A percentile compares a stretch with the other conserved stretches of the same genome.
Evolutionary conservation across 2,113 vertebrate species (phyloP).

Genomic region (Neopipo cinnamomea): DNA sequence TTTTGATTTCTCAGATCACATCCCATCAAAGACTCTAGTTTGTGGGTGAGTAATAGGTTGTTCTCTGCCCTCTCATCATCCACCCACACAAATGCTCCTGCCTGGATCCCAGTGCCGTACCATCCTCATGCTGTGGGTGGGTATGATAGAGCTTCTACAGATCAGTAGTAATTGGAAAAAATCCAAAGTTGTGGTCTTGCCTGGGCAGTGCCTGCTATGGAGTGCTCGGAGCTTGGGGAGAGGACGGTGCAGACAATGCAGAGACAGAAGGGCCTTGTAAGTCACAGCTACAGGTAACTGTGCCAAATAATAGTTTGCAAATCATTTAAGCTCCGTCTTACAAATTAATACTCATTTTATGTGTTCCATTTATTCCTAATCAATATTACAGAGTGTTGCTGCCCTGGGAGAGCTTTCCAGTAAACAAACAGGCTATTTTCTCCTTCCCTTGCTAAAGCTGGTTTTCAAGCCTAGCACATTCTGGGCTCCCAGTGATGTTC

Average conservation of each 20-base stretch:
- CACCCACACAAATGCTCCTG: slow-evolving; percentile 12
- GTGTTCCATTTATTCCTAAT: background rate
- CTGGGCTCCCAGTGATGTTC: background rate
- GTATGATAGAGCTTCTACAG: background rate
- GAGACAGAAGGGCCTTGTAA: background rate
- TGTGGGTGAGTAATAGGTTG: slow-evolving; percentile 14
- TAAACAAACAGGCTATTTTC: slow-evolving; percentile 11
- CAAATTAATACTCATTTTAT: background rate
- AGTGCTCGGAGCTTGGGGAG: background rate
- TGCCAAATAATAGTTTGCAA: background rate
- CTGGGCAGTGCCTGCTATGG: background rate
- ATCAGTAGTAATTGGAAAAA: background rate
- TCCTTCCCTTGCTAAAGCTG: background rate
- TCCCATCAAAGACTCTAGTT: background rate
- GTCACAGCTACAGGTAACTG: background rate
- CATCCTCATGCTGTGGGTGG: background rate
- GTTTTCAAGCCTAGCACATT: background rate
- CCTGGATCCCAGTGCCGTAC: background rate
- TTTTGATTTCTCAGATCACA: background rate
- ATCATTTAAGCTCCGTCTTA: background rate
- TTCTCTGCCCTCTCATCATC: slow-evolving; percentile 11
- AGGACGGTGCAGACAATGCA: background rate
- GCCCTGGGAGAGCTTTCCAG: background rate
- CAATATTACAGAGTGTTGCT: background rate
- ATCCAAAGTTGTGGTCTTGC: background rate